Percentiles rank a stretch among this genome's conserved stretches.
phyloP scores from a whole-genome alignment of 2,797 vertebrate genomes.

The Caiman crocodilus region DNA sequence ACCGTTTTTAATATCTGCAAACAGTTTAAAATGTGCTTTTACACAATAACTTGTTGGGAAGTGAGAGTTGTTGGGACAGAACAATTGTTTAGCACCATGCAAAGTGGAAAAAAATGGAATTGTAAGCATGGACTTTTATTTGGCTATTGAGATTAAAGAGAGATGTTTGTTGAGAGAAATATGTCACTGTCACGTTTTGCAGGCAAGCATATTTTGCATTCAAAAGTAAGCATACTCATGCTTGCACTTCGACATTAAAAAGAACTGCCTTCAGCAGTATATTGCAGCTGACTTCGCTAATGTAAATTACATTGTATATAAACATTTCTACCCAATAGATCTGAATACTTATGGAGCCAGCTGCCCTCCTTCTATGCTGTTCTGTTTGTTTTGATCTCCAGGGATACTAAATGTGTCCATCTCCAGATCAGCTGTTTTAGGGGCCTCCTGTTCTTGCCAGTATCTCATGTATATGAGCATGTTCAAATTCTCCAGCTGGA shows the following conservation, averaged over 20 bases:
- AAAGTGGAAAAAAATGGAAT: background rate
- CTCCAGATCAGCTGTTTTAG: background rate
- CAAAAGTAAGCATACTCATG: background rate
- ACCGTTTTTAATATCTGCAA: background rate
- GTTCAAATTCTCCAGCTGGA: background rate
- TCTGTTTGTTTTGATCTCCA: background rate
- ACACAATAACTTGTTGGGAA: background rate
- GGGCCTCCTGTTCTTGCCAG: background rate
- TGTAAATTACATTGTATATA: background rate
- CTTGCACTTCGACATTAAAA: background rate
- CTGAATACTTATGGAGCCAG: background rate
- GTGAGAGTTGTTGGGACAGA: background rate
- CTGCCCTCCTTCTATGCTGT: background rate
- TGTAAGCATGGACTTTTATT: background rate
- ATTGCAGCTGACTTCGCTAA: background rate
- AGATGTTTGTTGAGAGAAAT: accelerated
- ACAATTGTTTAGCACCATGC: background rate
- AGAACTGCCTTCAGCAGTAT: background rate
- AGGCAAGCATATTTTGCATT: background rate
- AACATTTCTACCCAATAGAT: background rate
- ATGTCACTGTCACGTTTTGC: background rate
- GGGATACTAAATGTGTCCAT: accelerated
- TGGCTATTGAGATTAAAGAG: background rate
- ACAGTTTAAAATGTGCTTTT: background rate
- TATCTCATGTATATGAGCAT: background rate